Evolutionary conservation across 2,797 vertebrate species (phyloP).

Genomic region (Protosalanx chinensis): DNA sequence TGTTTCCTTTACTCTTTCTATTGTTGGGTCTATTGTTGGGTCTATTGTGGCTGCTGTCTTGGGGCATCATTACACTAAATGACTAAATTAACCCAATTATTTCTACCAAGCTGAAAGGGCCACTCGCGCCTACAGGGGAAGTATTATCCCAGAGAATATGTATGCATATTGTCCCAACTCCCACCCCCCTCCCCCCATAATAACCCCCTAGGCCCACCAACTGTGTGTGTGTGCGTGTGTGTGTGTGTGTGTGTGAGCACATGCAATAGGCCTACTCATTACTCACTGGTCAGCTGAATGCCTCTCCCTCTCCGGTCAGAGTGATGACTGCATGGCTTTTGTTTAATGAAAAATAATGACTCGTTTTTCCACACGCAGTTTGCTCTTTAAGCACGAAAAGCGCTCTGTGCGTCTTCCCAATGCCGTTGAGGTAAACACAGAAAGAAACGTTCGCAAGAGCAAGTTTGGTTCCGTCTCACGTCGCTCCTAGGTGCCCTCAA

Average conservation of each 20-base stretch:
- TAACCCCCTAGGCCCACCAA: background rate
- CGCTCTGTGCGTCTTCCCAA: constrained; percentile 1
- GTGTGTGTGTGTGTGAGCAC: constrained; percentile 8
- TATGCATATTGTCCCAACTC: constrained; percentile 2
- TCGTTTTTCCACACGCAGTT: constrained; percentile 1
- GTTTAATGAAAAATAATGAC: constrained; percentile 51
- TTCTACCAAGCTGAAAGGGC: constrained; percentile 38
- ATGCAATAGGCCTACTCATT: constrained; percentile 15
- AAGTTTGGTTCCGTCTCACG: background rate
- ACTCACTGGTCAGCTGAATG: constrained; percentile 45
- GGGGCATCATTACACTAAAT: constrained; percentile 49
- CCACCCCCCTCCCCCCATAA: background rate
- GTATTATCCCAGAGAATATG: background rate
- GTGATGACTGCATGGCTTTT: constrained; percentile 44
- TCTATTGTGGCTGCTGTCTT: constrained; percentile 36
- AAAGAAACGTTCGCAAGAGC: background rate
- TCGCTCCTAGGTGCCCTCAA: background rate
- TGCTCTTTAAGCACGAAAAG: constrained; percentile 7
- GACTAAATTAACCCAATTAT: constrained; percentile 58
- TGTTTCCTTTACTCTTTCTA: background rate
- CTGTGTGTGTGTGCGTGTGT: constrained; percentile 6
- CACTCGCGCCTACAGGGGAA: constrained; percentile 34
- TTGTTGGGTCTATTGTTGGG: constrained; percentile 22
- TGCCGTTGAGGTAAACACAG: background rate
- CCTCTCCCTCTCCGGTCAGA: constrained; percentile 28